Evolutionary conservation across 2,797 vertebrate genomes (phyloP), one percentile per base, ranked within the genome.

Genomic region (Cynopterus sphinx): DNA sequence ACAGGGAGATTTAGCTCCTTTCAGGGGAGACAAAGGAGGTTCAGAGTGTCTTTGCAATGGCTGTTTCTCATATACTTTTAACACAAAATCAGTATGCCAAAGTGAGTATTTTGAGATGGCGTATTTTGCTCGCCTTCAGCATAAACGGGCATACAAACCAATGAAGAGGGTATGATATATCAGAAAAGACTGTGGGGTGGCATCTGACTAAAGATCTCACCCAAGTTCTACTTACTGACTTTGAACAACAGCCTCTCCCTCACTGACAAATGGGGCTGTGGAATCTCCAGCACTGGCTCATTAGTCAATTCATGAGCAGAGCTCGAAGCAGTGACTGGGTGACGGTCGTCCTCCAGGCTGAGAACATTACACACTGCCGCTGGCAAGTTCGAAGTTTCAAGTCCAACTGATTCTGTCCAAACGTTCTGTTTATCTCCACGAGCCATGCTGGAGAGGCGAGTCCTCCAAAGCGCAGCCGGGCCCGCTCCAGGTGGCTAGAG

Each of bases 391-490:
- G 55, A 78, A 75, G 3, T 10, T 36, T 90, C 28, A 17, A 26
- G 57, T 16, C 22, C 26, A 31, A 26, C 10, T 51, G 28, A 4
- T 46, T 46, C 31, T 5, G 61, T 6, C 24, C 41, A 28, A 26
- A 24, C 2, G 21, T 61, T 51, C 51, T 3, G 39, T 55, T 28
- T 10, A 57, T 4, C 41, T 51, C 28, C 70, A 77, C 13, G 9
- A 22, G 12, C 28, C 36, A 0, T 65, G 17, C 10, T 0, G 36
- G 41, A 26, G 3, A 63, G 7, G 7, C 16, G 11, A 28, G 5
- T 10, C 43, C 28, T 36, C 53, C 51, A 31, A 22, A 87, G 11
- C 39, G 31, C 6, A 1, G 17, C 21, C 31, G 2, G 0, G 31
- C 49, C 39, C n/a, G n/a, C 43, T 22, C 31, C 11, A 6, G 10